A percentile compares a stretch with the other conserved stretches of the same genome.
These are phyloP conservation scores for Aphis gossypii DNA, from an alignment of 1,140 invertebrate genomes.

Conservation along the genomic window DNA sequence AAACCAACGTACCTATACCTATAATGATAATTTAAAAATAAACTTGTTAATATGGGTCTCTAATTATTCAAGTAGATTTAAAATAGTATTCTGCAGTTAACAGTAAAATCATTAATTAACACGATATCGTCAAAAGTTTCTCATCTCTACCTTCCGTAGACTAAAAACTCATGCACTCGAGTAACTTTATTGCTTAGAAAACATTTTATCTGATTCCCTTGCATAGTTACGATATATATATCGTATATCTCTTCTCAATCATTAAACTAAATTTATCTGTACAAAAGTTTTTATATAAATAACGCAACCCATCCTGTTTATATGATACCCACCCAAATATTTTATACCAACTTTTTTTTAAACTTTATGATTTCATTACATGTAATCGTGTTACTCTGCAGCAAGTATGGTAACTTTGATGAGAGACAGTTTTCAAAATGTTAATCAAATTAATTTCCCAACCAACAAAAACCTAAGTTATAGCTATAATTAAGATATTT, in stretches of 20 bases:
- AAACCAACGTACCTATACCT: too few species aligned
- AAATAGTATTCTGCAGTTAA: background rate
- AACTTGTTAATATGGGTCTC: background rate
- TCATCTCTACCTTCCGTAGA: background rate
- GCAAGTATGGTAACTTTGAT: background rate
- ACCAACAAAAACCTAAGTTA: background rate
- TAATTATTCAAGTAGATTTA: background rate
- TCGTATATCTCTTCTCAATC: background rate
- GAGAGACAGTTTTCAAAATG: background rate
- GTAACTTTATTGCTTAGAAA: background rate
- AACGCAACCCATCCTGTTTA: background rate
- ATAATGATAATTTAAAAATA: background rate
- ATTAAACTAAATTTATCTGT: background rate
- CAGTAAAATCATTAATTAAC: conserved; percentile 6
- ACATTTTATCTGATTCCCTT: background rate
- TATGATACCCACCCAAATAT: background rate
- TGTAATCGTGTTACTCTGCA: background rate
- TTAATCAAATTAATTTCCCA: conserved; percentile 6
- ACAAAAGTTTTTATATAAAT: background rate
- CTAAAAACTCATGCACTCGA: background rate
- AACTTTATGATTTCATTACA: background rate
- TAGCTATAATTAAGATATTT: background rate
- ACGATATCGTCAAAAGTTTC: background rate
- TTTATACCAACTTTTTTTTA: background rate
- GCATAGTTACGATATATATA: background rate